Percentiles rank a stretch among this genome's conserved stretches.
phyloP scores from a whole-genome alignment of 2,797 vertebrate genomes.

The Orientallactaga sibirica region DNA sequence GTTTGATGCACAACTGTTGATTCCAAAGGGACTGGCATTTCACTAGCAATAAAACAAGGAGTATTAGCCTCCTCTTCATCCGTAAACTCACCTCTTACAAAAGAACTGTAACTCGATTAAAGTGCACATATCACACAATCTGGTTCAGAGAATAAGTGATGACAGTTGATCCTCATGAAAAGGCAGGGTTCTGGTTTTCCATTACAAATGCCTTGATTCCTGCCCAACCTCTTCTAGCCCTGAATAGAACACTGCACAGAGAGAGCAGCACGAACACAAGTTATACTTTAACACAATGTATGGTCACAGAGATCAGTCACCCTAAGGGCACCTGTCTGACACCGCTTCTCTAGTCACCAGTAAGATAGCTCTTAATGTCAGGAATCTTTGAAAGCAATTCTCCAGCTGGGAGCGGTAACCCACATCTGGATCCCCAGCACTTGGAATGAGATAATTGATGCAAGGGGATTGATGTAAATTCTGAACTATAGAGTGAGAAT shows the following conservation, averaged over 20 bases:
- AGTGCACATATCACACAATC: constrained; percentile 49
- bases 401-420: background rate
- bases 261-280: constrained; percentile 4
- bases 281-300: constrained; percentile 34
- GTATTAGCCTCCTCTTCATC: background rate
- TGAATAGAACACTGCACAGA: constrained; percentile 27
- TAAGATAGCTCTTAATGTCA: constrained; percentile 32
- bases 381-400: background rate
- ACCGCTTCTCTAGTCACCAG: background rate
- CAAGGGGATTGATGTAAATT: background rate
- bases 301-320: background rate
- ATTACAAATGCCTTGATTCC: constrained; percentile 65
- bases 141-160: constrained; percentile 65
- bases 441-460: background rate
- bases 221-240: constrained; percentile 58
- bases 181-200: constrained; percentile 72
- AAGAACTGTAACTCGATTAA: constrained; percentile 31
- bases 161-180: constrained; percentile 57
- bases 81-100: background rate
- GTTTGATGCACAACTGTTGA: constrained; percentile 59
- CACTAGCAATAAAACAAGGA: constrained; percentile 27
- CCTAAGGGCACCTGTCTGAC: constrained; percentile 42
- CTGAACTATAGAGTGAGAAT: background rate
- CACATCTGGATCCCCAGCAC: background rate
- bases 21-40: background rate